These are phyloP conservation scores for Drosophila repletoides DNA, from an alignment of 1,140 invertebrate species.

Conservation along the genomic window DNA sequence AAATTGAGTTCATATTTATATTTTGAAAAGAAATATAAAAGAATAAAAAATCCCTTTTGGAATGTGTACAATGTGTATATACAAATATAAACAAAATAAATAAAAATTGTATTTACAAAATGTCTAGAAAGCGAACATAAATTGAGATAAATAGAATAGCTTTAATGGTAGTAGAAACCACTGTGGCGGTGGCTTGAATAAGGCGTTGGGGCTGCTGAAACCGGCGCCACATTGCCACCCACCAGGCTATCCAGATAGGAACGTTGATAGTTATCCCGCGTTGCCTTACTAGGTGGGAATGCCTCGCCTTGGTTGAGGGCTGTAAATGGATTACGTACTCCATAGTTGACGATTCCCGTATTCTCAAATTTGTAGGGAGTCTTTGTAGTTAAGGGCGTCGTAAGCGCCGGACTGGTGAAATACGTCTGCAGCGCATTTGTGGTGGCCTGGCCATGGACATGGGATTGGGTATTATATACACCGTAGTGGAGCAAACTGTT, in stretches of 20 bases:
- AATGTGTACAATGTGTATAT: neutral
- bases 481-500: constrained; percentile 57
- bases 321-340: constrained; percentile 67
- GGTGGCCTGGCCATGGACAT: constrained; percentile 14
- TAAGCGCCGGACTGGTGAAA: constrained; percentile 57
- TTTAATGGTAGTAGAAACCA: constrained; percentile 58
- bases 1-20: neutral
- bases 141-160: neutral
- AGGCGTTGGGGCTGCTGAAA: constrained; percentile 26
- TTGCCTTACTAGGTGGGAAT: constrained; percentile 70
- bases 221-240: constrained; percentile 3
- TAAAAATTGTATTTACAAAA: constrained; percentile 29
- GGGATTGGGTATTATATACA: constrained; percentile 33
- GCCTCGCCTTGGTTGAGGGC: constrained; percentile 76
- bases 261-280: constrained; percentile 52
- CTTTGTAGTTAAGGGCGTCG: constrained; percentile 55
- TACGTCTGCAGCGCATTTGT: constrained; percentile 56
- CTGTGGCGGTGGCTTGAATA: constrained; percentile 45
- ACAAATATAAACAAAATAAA: constrained; percentile 17
- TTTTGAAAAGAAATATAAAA: neutral
- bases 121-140: neutral
- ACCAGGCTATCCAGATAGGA: constrained; percentile 70
- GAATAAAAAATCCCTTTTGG: neutral
- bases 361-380: constrained; percentile 67
- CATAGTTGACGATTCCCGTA: constrained; percentile 59